These are phyloP conservation scores for Heterochromis multidens DNA, from an alignment of 2,113 vertebrate genomes.

Conservation along the genomic window DNA sequence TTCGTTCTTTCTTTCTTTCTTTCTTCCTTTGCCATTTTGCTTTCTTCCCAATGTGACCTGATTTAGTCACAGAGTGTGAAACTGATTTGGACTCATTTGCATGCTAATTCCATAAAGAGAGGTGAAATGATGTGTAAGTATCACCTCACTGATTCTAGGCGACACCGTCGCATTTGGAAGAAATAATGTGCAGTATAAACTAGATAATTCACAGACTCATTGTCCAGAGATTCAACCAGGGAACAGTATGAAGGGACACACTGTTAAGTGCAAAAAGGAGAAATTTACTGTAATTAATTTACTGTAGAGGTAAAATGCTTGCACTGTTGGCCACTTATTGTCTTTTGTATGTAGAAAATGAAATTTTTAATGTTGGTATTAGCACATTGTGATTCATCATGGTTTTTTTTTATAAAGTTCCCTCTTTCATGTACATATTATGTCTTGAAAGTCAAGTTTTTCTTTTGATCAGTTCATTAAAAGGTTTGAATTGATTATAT, in stretches of 20 bases:
- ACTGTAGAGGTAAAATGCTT: neutral
- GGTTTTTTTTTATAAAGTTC: neutral
- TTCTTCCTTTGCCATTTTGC: slow-evolving; percentile 44
- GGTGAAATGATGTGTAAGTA: slow-evolving; percentile 17
- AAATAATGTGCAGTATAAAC: neutral
- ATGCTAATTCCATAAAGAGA: slow-evolving; percentile 44
- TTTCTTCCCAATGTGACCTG: slow-evolving; percentile 50
- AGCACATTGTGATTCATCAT: neutral
- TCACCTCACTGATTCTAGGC: slow-evolving; percentile 30
- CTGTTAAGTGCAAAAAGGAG: neutral
- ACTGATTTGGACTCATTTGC: slow-evolving; percentile 61
- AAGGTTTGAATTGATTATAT: neutral
- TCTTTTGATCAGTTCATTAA: neutral
- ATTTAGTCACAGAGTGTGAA: slow-evolving; percentile 56
- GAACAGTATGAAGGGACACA: neutral
- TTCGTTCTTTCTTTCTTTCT: slow-evolving; percentile 25
- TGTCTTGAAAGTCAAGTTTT: neutral
- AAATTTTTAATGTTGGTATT: neutral
- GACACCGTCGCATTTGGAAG: neutral
- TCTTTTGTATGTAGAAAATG: neutral
- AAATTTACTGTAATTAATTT: too few relatives aligned
- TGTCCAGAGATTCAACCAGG: neutral
- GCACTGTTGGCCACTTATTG: neutral
- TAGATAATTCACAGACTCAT: neutral
- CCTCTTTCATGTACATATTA: neutral